Base-by-base conservation (phyloP, 1,140 invertebrate species). In the Eurytemora carolleeae region DNA sequence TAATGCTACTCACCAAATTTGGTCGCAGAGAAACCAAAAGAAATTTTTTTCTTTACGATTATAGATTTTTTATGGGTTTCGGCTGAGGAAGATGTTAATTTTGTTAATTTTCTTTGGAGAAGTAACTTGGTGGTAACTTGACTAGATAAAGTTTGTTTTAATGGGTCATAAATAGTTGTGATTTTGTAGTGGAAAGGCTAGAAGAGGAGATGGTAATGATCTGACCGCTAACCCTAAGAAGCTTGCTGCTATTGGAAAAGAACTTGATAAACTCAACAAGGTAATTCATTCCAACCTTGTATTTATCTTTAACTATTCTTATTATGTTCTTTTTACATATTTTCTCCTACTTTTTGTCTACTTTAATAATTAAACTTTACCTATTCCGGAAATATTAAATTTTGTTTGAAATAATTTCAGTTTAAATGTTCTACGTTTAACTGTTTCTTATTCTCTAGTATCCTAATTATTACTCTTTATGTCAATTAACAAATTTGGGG, bases 141-240 rank as follows among this genome's bases (percentile, higher is more conserved):
- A 25, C 21, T 15, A 53, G 23, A 3, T 20, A 63, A 22, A 59
- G 18, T 52, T 59, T 20, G 58, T 64, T 52, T 18, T 64, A 55
- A 31, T 59, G 53, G 21, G 24, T 52, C n/a, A n/a, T n/a, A n/a
- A n/a, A n/a, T 65, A 58, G 44, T 63, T 71, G 53, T 64, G 65
- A 53, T 65, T 67, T 65, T 74, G 70, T 69, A 87, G 89, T 70
- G 89, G 89, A 3, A 95, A 96, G 76, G 90, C 91, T 55, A 79
- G 93, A 56, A 88, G 93, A 74, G 94, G 94, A 17, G 92, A 98
- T 75, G 94, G 94, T 20, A 97, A 97, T 72, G 93, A 97, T 74
- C 76, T 97, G 59, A 94, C 88, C 1, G 91, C 93, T 7, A 94
- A 95, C 76, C 87, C 92, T 19, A 78, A 82, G 58, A 97, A 96